Evolutionary conservation across 2,113 vertebrate species (phyloP).

Genomic region (Machaerirhynchus nigripectus): DNA sequence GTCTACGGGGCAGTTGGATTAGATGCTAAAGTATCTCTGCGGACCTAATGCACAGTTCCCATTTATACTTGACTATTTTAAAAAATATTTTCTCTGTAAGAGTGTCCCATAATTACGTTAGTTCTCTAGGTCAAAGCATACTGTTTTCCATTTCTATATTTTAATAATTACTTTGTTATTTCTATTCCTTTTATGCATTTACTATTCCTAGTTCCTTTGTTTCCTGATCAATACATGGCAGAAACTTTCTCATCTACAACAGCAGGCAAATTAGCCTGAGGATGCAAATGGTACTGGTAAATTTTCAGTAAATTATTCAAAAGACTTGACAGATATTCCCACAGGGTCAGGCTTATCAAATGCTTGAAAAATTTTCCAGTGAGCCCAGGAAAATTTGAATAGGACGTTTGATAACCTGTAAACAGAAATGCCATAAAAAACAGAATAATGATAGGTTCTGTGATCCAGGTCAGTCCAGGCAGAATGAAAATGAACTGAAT

Average conservation of each 20-base stretch:
- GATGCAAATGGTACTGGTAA: neutral
- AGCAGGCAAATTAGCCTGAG: neutral
- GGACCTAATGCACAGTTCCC: neutral
- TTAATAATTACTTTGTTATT: neutral
- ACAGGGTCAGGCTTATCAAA: neutral
- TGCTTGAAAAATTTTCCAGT: neutral
- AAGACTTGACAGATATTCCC: neutral
- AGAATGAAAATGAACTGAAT: neutral
- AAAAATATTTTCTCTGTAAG: neutral
- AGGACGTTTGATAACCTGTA: neutral
- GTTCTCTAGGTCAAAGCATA: neutral
- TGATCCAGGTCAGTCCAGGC: neutral
- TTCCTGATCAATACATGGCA: neutral
- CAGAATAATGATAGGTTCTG: neutral
- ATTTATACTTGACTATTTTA: neutral
- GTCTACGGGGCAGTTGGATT: neutral
- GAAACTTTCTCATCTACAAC: neutral
- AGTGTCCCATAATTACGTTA: neutral
- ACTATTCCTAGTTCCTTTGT: neutral
- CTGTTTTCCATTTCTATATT: neutral
- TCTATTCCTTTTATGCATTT: neutral
- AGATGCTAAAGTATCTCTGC: neutral
- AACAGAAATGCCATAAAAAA: neutral
- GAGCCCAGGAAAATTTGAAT: neutral
- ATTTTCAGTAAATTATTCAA: neutral